A percentile compares a stretch with the other conserved stretches of the same genome.
Conservation (phyloP, 2,113 vertebrate genomes). For the Elephantulus edwardii region DNA sequence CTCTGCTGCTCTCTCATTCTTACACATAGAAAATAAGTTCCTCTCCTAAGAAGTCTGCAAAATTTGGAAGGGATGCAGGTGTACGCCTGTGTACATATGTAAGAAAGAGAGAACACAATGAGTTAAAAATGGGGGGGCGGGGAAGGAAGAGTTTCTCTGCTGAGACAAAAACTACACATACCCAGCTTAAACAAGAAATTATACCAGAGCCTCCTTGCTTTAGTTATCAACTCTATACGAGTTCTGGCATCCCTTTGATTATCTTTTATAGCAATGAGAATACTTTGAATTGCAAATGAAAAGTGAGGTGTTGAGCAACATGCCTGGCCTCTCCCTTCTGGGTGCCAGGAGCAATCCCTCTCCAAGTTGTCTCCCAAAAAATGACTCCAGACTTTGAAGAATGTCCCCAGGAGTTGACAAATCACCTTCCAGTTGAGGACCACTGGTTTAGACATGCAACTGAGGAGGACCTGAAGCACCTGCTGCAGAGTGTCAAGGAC, state of each 20-base stretch:
- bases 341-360: neutral
- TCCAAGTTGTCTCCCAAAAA: neutral
- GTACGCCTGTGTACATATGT: no score
- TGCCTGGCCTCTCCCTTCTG: neutral
- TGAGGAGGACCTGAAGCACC: no score
- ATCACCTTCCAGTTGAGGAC: neutral
- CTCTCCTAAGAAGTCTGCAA: neutral
- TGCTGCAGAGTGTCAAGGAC: no score
- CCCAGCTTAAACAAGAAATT: slow-evolving; percentile 26
- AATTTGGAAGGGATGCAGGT: neutral
- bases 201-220: neutral
- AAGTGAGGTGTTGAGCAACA: neutral
- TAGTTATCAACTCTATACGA: neutral
- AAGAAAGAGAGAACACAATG: neutral
- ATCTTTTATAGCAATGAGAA: neutral
- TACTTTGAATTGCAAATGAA: neutral
- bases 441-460: neutral
- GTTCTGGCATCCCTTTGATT: neutral
- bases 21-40: neutral
- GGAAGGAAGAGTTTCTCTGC: neutral
- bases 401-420: neutral
- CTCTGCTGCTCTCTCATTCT: neutral
- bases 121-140: neutral
- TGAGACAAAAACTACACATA: neutral
- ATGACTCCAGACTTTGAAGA: neutral